Percentiles rank a stretch among this genome's conserved stretches.
Conservation (phyloP, 2,113 vertebrate species). For the Enhydra lutris region DNA sequence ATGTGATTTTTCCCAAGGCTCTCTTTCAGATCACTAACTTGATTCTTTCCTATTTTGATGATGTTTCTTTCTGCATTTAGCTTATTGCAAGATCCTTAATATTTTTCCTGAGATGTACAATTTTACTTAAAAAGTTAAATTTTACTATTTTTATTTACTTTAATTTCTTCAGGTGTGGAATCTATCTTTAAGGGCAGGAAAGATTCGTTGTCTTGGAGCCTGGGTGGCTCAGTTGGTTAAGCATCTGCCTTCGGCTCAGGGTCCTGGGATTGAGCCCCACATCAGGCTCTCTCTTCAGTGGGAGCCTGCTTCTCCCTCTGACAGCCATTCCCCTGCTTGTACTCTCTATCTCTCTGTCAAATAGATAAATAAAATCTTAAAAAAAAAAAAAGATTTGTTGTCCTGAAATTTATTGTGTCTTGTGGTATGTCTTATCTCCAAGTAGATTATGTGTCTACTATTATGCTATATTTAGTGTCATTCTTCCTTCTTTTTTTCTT, state of each 20-base stretch:
- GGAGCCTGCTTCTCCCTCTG: no score
- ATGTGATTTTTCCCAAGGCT: neutral
- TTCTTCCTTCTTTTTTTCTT: neutral
- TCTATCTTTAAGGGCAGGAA: neutral
- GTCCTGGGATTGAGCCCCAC: no score
- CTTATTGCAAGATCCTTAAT: neutral
- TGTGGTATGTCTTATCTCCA: neutral
- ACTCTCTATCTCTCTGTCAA: no score
- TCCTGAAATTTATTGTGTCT: neutral
- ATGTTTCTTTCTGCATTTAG: neutral
- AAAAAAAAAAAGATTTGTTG: neutral
- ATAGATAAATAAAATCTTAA: no score
- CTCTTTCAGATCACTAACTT: neutral
- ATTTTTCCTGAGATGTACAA: neutral
- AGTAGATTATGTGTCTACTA: neutral
- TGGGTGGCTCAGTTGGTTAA: no score
- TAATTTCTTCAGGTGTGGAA: neutral
- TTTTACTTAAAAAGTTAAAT: neutral
- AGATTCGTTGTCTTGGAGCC: neutral
- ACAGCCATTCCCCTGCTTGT: no score
- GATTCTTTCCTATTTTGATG: neutral
- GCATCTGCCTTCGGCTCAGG: no score
- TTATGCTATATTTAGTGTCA: neutral
- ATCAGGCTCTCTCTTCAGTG: no score
- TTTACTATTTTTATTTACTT: neutral